Percentiles rank a stretch among this genome's conserved stretches.
Evolutionary conservation across 2,888 invertebrate species (phyloP).

Genomic region (Pyrgus malvae): DNA sequence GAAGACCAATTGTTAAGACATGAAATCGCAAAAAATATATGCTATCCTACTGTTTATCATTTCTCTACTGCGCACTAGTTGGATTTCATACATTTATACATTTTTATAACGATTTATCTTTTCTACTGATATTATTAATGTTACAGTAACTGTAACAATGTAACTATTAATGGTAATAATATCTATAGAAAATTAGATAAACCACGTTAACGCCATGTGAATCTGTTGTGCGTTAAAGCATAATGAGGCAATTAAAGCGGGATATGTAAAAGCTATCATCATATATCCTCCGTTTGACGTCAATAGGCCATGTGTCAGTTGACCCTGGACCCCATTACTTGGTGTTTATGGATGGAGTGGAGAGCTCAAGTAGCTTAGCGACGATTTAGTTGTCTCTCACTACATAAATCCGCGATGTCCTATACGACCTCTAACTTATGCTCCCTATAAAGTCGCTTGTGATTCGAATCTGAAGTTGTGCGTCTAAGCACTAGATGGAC

Average conservation of each 20-base stretch:
- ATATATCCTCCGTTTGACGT: constrained; percentile 41
- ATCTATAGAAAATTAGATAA: background rate
- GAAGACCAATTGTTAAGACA: too few species aligned
- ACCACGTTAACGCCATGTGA: background rate
- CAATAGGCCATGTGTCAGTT: constrained; percentile 17
- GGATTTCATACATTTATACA: too few species aligned
- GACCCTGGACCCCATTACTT: constrained; percentile 16
- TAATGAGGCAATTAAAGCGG: constrained; percentile 9
- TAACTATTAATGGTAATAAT: background rate
- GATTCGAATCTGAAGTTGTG: constrained; percentile 14
- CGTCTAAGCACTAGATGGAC: too few species aligned
- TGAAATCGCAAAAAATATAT: too few species aligned
- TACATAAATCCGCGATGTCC: constrained; percentile 19
- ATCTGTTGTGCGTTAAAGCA: background rate
- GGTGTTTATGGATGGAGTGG: background rate
- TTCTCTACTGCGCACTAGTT: too few species aligned
- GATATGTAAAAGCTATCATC: constrained; percentile 26
- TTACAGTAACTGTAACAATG: too few species aligned
- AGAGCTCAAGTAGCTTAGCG: background rate
- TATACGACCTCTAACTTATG: constrained; percentile 26
- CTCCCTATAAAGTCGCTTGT: background rate
- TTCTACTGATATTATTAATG: too few species aligned
- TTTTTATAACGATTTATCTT: too few species aligned
- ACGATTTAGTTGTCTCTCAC: constrained; percentile 12
- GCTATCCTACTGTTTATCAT: too few species aligned